Percentiles rank a stretch among this genome's conserved stretches.
Conservation (phyloP, 1,140 invertebrate species). For the Drosophila aff. region DNA sequence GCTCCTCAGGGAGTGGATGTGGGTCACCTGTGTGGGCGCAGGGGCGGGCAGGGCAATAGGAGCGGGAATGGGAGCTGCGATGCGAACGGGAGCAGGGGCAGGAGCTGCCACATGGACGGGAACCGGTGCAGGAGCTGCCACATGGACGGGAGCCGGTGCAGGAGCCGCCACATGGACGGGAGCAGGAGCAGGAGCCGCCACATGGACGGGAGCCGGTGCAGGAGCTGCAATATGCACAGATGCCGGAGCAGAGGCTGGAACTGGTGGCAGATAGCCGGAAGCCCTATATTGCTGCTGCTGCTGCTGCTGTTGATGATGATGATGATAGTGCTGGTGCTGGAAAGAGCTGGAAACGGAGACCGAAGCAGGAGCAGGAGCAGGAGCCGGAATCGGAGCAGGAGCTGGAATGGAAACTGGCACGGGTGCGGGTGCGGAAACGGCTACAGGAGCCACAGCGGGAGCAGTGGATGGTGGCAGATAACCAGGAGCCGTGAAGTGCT, state of each 20-base stretch:
- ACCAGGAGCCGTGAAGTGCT: conserved; percentile 23
- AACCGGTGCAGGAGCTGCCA: not conserved
- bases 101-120: not conserved
- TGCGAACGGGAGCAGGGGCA: conserved; percentile 4
- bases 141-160: not conserved
- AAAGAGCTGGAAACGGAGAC: conserved; percentile 20
- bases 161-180: not conserved
- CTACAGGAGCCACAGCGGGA: not conserved
- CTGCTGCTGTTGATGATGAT: conserved; percentile 10
- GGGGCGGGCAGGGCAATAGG: conserved; percentile 28
- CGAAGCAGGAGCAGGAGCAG: not conserved
- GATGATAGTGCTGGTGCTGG: conserved; percentile 8
- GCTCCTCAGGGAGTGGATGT: conserved; percentile 70
- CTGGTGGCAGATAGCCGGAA: conserved; percentile 36
- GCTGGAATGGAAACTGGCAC: conserved; percentile 15
- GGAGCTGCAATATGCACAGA: too few relatives aligned
- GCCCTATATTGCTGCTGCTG: conserved; percentile 31
- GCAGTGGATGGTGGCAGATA: conserved; percentile 37
- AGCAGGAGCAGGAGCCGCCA: not conserved
- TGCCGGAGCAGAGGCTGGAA: not conserved
- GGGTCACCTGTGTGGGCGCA: conserved; percentile 58
- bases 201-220: not conserved
- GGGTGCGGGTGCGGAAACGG: not conserved
- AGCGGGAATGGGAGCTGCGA: conserved; percentile 31
- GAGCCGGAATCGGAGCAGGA: conserved; percentile 2